phyloP scores from a whole-genome alignment of 2,797 vertebrate genomes.

The Hylomyscus alleni region DNA sequence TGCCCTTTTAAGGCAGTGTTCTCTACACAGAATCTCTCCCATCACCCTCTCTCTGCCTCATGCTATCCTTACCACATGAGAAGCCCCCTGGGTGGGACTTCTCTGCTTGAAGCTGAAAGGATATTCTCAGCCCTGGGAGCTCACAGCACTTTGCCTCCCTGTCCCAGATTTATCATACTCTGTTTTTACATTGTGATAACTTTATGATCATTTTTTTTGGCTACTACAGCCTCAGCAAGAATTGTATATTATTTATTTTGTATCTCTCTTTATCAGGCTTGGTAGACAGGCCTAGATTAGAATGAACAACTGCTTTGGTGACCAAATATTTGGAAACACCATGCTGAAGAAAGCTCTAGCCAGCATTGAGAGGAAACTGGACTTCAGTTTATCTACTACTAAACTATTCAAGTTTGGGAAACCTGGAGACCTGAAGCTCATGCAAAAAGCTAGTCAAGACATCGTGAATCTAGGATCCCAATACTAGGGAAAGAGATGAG shows the following conservation, averaged over 20 bases:
- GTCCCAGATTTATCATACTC: not conserved
- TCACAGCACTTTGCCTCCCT: not conserved
- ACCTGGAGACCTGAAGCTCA: not conserved
- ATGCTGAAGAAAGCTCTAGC: not conserved
- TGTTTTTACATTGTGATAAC: not conserved
- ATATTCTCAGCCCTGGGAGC: not conserved
- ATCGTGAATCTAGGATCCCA: too few species aligned
- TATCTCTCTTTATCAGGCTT: not conserved
- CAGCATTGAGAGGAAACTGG: fast-evolving
- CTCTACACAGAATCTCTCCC: not conserved
- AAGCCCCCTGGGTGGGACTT: not conserved
- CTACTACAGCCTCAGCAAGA: not conserved
- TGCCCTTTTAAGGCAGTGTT: slow-evolving; percentile 53
- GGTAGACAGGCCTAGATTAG: not conserved
- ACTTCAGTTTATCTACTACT: not conserved
- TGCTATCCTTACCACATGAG: not conserved
- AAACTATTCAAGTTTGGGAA: not conserved
- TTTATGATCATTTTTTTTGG: not conserved
- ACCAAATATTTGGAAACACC: not conserved
- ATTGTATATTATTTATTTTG: not conserved
- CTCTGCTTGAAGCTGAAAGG: not conserved
- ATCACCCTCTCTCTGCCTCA: not conserved
- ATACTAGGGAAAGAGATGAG: not conserved
- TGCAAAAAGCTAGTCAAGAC: not conserved
- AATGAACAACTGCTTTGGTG: not conserved